phyloP scores from a whole-genome alignment of 2,888 invertebrate species.

The Brachyptera putata region DNA sequence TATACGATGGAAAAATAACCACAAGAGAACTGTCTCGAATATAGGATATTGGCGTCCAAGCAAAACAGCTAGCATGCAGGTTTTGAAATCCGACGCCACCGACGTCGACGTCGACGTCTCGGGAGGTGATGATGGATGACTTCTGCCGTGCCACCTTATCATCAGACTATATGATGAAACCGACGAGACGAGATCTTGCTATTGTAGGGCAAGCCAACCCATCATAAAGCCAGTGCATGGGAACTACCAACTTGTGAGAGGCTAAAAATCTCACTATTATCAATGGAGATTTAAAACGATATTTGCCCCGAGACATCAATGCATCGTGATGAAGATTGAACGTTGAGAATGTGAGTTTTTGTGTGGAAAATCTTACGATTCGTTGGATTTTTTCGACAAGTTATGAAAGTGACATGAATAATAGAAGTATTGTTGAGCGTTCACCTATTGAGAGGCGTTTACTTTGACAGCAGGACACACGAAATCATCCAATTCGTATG shows the following conservation, averaged over 20 bases:
- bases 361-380: too few species aligned
- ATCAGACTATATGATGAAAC: neutral
- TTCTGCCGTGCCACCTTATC: conserved; percentile 24
- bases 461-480: neutral
- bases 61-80: too few species aligned
- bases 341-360: too few species aligned
- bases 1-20: too few species aligned
- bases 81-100: neutral
- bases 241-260: too few species aligned
- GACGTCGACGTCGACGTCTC: neutral
- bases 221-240: neutral
- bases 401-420: neutral
- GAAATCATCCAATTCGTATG: neutral
- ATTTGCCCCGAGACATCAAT: neutral
- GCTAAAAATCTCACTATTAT: neutral
- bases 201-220: neutral
- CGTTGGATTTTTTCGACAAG: neutral
- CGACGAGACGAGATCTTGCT: neutral
- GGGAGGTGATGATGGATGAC: conserved; percentile 23
- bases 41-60: too few species aligned
- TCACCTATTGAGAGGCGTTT: neutral
- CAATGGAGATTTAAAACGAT: neutral
- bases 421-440: neutral
- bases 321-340: neutral
- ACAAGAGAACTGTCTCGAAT: too few species aligned